These are phyloP conservation scores for Psephotus haematonotus DNA, from an alignment of 2,113 vertebrate genomes.

Conservation along the genomic window DNA sequence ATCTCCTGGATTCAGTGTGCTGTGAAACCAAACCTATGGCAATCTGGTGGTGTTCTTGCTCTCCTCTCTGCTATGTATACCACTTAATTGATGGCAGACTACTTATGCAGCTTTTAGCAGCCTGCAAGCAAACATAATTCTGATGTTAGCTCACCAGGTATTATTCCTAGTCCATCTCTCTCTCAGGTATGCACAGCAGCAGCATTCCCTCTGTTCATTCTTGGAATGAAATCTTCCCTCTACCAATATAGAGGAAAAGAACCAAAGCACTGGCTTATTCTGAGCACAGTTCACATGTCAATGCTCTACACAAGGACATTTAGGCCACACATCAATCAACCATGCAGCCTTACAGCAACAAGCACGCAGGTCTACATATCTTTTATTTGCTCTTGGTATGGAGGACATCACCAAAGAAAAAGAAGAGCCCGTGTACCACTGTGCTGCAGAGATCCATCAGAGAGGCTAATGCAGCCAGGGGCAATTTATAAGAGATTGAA, in stretches of 20 bases:
- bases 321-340: background rate
- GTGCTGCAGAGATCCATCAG: background rate
- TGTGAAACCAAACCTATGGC: background rate
- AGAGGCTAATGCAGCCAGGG: background rate
- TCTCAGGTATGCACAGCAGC: background rate
- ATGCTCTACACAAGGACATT: background rate
- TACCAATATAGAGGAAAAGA: background rate
- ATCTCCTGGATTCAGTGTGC: background rate
- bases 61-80: background rate
- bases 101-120: background rate
- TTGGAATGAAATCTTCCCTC: background rate
- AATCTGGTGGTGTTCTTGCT: background rate
- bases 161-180: background rate
- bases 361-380: background rate
- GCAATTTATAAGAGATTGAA: background rate
- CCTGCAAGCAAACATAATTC: background rate
- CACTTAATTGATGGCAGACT: background rate
- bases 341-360: accelerated
- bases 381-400: background rate
- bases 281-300: background rate
- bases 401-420: background rate
- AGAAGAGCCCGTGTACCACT: background rate
- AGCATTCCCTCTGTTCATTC: background rate
- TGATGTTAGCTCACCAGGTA: background rate
- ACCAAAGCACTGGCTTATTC: background rate